phyloP scores from a whole-genome alignment of 2,113 vertebrate genomes.

The Raphicerus campestris region DNA sequence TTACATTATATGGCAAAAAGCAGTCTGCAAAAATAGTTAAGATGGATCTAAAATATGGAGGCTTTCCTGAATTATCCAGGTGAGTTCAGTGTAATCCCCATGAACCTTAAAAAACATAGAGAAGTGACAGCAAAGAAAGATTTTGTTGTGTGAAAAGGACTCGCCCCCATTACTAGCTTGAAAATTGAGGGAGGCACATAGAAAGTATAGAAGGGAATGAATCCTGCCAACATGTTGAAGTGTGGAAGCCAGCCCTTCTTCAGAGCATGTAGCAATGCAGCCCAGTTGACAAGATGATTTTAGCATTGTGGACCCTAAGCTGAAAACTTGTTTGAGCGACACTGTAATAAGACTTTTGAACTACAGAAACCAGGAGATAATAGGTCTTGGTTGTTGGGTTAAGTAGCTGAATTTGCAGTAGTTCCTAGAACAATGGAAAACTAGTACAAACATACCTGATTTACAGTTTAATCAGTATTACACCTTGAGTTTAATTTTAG shows the following conservation, averaged over 20 bases:
- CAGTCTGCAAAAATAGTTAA: neutral
- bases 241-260: neutral
- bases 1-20: neutral
- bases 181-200: neutral
- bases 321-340: neutral
- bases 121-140: neutral
- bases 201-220: neutral
- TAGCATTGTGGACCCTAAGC: neutral
- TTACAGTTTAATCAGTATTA: neutral
- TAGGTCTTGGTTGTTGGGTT: neutral
- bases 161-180: neutral
- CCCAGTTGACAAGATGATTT: neutral
- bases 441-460: neutral
- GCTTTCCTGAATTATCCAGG: neutral
- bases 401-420: neutral
- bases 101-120: neutral
- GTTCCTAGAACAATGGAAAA: neutral
- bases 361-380: neutral
- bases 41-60: neutral
- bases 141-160: neutral
- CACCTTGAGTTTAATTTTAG: neutral
- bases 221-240: neutral
- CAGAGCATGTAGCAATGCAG: neutral
- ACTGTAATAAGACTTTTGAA: neutral
- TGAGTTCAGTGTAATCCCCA: neutral